Evolutionary conservation across 2,797 vertebrate species (phyloP).

Genomic region (Dipus sagitta): DNA sequence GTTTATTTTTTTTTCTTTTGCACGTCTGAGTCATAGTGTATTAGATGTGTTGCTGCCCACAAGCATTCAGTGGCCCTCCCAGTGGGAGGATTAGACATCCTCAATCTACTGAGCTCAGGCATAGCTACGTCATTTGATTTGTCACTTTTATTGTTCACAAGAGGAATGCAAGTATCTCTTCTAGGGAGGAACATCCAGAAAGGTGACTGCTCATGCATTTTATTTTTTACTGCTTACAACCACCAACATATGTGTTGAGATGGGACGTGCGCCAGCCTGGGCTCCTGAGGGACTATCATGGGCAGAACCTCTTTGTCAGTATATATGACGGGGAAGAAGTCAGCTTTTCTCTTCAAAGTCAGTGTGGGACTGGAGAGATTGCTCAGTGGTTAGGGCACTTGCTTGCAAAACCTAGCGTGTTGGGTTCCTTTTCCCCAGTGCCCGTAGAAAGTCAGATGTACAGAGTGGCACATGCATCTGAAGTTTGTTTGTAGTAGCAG

Average conservation of each 20-base stretch:
- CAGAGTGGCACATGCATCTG: no score
- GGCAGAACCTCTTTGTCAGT: not conserved
- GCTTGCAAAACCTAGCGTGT: no score
- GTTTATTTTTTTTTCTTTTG: not conserved
- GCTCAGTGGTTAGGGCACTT: no score
- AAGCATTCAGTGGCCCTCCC: not conserved
- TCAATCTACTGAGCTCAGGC: not conserved
- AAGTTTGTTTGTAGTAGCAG: no score
- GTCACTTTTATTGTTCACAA: not conserved
- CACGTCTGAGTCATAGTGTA: not conserved
- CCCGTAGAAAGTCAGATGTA: no score
- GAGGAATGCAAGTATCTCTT: conserved; percentile 1
- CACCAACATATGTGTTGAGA: not conserved
- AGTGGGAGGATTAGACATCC: not conserved
- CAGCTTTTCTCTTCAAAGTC: not conserved
- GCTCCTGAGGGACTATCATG: not conserved
- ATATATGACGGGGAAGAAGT: not conserved
- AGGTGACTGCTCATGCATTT: not conserved
- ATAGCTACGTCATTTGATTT: not conserved
- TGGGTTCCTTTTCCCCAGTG: no score
- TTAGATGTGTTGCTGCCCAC: not conserved
- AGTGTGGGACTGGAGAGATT: not conserved
- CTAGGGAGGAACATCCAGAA: not conserved
- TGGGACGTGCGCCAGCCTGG: not conserved
- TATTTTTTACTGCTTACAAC: not conserved